phyloP scores from a whole-genome alignment of 1,140 invertebrate species.

The Prorops nasuta region DNA sequence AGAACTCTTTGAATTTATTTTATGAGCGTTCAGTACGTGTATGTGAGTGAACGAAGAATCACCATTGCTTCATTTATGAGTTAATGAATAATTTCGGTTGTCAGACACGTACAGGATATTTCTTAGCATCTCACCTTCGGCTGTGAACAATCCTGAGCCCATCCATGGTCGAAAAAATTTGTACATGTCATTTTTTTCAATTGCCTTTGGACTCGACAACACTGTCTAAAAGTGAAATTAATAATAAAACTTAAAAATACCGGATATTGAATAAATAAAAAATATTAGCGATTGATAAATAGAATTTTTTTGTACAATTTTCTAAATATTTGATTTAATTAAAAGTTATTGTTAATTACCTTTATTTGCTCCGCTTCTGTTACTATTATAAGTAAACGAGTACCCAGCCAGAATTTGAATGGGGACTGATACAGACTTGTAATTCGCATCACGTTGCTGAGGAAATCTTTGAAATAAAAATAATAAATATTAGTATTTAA shows the following conservation, averaged over 20 bases:
- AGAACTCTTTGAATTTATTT: too few species aligned
- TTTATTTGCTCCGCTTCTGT: slow-evolving; percentile 55
- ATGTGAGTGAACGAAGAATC: too few species aligned
- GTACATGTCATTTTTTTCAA: slow-evolving; percentile 73
- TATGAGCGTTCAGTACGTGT: too few species aligned
- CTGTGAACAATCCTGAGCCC: slow-evolving; percentile 71
- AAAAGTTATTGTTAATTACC: slow-evolving; percentile 41
- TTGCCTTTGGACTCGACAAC: slow-evolving; percentile 62
- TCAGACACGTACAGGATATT: too few species aligned
- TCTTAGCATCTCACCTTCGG: slow-evolving; percentile 57
- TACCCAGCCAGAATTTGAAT: slow-evolving; percentile 40
- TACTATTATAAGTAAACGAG: slow-evolving; percentile 40
- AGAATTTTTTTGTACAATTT: neutral
- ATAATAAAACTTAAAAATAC: neutral
- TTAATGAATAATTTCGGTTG: too few species aligned
- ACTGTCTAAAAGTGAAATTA: slow-evolving; percentile 51
- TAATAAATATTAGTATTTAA: neutral
- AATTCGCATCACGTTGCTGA: slow-evolving; percentile 16
- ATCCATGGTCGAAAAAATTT: slow-evolving; percentile 68
- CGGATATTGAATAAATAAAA: too few species aligned
- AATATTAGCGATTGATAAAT: neutral
- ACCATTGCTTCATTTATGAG: too few species aligned
- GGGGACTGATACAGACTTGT: slow-evolving; percentile 28
- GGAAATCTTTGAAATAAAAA: slow-evolving; percentile 24
- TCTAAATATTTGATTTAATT: neutral